phyloP scores from a whole-genome alignment of 2,797 vertebrate genomes.

The Leptatherina wallacei region DNA sequence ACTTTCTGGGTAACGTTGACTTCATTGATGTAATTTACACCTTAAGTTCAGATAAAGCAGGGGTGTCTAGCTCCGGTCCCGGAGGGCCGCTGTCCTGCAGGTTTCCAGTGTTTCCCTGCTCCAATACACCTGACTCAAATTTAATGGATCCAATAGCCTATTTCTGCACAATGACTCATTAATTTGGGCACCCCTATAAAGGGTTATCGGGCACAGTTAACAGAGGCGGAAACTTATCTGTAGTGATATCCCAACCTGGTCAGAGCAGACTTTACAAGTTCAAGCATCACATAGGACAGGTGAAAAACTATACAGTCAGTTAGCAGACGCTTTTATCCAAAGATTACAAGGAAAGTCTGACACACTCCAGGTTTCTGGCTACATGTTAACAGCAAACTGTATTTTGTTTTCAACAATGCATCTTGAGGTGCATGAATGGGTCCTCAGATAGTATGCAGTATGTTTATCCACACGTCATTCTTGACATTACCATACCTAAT shows the following conservation, averaged over 20 bases:
- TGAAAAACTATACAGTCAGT: background rate
- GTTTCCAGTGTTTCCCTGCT: background rate
- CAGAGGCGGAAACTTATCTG: conserved; percentile 10
- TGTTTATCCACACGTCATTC: background rate
- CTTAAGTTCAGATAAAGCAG: background rate
- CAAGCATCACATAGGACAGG: background rate
- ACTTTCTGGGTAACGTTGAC: background rate
- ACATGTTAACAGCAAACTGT: background rate
- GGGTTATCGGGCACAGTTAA: conserved; percentile 14
- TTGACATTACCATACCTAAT: background rate
- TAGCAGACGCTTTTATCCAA: too few species aligned
- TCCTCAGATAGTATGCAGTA: background rate
- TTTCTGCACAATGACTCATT: background rate
- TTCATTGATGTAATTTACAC: conserved; percentile 19
- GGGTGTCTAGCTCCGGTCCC: too few species aligned
- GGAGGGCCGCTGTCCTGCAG: background rate
- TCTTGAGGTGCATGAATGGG: background rate
- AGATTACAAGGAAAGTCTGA: background rate
- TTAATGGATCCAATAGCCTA: background rate
- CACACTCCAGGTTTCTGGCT: background rate
- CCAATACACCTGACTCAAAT: background rate
- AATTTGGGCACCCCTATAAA: background rate
- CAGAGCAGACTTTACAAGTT: background rate
- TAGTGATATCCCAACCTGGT: background rate
- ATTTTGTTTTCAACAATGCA: background rate